Base-by-base conservation (phyloP, 2,888 invertebrate genomes). In the Corbicula japonica region DNA sequence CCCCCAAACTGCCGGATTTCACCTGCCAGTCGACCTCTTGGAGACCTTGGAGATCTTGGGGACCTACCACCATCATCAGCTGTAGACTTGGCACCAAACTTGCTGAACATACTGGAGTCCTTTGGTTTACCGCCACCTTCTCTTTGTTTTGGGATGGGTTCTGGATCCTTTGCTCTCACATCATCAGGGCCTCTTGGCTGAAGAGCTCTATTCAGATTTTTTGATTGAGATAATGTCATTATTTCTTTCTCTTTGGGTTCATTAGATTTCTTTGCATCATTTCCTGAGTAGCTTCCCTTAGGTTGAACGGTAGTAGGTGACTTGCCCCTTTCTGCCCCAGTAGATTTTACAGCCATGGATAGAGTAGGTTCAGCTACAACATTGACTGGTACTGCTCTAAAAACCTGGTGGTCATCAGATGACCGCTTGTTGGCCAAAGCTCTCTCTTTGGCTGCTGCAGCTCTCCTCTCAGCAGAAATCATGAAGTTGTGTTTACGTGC, bases 371-470 rank as follows among this genome's bases (percentile, higher is more conserved):
- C 75, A 12, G 77, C 72, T 30, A 83, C 85, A 48, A 85, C 80
- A 65, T 76, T 79, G 2, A 84, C 87, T 26, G 87, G 87, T 0
- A 87, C 84, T 10, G 87, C 87, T 35, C 86, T 54, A 75, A 87
- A 87, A 3, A 76, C 69, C 5, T 61, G 71, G 6, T 65, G 71
- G 12, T 44, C 54, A 12, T 72, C 60, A 10, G 58, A 50, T 6
- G 52, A 10, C 6, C 54, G 58, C 26, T 63, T 60, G 6, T 61
- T 44, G 8, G 74, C 61, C 8, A 83, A 54, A 2, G 73, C 74
- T 44, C 76, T 52, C 32, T 83, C 83, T 41, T 83, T 83, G 2
- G 79, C 76, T 3, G 79, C 79, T 18, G 62, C 74, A 1, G 79
- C 83, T 34, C 73, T 54, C 30, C 76, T 50, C 30, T 83, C 79